phyloP scores from a whole-genome alignment of 2,113 vertebrate species.

The Pelodiscus sinensis region DNA sequence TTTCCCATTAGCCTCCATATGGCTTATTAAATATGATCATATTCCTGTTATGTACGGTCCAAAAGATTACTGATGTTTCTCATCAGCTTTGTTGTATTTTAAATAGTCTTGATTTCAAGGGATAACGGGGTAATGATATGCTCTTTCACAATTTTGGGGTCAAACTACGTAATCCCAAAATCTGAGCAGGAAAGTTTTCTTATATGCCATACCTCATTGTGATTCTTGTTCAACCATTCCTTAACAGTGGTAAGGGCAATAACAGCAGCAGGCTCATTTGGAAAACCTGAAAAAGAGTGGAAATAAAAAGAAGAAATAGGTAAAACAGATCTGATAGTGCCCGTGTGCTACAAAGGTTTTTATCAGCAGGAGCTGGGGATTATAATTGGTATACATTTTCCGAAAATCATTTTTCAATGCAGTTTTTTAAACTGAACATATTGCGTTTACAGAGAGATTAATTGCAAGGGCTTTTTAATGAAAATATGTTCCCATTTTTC shows the following conservation, averaged over 20 bases:
- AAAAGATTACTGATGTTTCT: not conserved
- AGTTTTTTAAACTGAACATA: not conserved
- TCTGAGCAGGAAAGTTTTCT: not conserved
- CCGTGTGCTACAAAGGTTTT: not conserved
- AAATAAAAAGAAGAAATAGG: conserved; percentile 10
- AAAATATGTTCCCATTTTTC: not conserved
- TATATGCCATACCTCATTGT: conserved; percentile 85
- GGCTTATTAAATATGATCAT: conserved; percentile 12
- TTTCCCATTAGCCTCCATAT: not conserved
- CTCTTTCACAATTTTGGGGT: not conserved
- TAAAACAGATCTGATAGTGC: not conserved
- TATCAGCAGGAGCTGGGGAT: not conserved
- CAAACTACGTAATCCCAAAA: not conserved
- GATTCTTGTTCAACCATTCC: conserved; percentile 90
- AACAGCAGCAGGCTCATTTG: conserved; percentile 93
- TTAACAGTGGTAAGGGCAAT: conserved; percentile 92
- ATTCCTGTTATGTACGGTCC: not conserved
- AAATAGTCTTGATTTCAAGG: not conserved
- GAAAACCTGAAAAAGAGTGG: conserved; percentile 86
- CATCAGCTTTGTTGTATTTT: not conserved
- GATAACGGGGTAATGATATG: not conserved
- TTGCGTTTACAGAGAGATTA: not conserved
- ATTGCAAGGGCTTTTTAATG: not conserved
- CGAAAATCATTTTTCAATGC: not conserved
- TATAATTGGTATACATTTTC: not conserved